These are phyloP conservation scores for Muricea muricata DNA, from an alignment of 92 coral and sea anemone genomes.

Conservation along the genomic window DNA sequence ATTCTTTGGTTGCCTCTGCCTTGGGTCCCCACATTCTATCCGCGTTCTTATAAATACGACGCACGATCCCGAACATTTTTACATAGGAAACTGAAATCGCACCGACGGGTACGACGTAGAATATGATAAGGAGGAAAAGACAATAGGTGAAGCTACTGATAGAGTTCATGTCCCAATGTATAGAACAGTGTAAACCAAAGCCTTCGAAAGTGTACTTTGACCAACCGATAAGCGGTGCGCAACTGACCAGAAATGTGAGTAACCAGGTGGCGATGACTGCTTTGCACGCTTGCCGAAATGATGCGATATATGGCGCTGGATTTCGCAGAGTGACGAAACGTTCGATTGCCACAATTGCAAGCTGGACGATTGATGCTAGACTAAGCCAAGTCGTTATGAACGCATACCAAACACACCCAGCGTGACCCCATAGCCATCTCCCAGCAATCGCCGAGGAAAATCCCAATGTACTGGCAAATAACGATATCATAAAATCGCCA, in stretches of 20 bases:
- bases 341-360: constrained; percentile 65
- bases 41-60: constrained; percentile 54
- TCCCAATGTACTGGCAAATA: constrained; percentile 56
- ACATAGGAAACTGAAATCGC: constrained; percentile 46
- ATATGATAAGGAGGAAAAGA: constrained; percentile 53
- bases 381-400: constrained; percentile 63
- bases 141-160: constrained; percentile 34
- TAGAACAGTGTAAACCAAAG: constrained; percentile 68
- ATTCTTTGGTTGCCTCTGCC: constrained; percentile 56
- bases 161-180: constrained; percentile 60
- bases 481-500: constrained; percentile 70
- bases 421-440: constrained; percentile 45
- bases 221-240: constrained; percentile 77
- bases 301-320: neutral
- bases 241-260: constrained; percentile 59
- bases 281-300: constrained; percentile 21
- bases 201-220: constrained; percentile 72
- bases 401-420: constrained; percentile 60
- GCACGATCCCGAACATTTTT: constrained; percentile 53
- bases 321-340: constrained; percentile 34
- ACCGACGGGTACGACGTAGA: constrained; percentile 67
- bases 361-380: constrained; percentile 62
- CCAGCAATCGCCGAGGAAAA: constrained; percentile 50
- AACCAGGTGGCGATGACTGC: constrained; percentile 58
- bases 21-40: constrained; percentile 59